Evolutionary conservation across 2,113 vertebrate species (phyloP), one percentile per base, ranked within the genome.

Genomic region (Sialia sialis): DNA sequence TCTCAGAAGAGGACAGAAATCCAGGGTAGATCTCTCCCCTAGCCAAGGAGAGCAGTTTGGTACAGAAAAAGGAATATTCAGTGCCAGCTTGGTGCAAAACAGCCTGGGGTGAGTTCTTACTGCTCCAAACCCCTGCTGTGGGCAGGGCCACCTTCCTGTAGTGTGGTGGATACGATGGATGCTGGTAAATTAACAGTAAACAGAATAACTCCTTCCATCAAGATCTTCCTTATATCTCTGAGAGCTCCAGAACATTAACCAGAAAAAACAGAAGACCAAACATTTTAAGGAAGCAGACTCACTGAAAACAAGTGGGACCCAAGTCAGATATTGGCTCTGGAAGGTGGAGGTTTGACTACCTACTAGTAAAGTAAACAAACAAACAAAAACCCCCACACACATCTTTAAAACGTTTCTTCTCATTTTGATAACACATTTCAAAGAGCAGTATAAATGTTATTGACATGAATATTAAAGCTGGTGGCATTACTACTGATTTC

Each of bases 241-340:
- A 76, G 43, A 38, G 75, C 66, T 59, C 46, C 43, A 67, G 23
- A 84, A 63, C 14, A 39, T 15, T 6, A 67, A 75, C 14, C 16
- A 5, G 4, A 70, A 92, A 91, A 89, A 36, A 1, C 6, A 67
- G 16, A 77, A 44, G 9, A 55, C 7, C 32, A 92, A 89, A 52
- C 4, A 21, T 44, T 43, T 41, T 52, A 36, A 82, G 8, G 15
- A 19, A 84, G 2, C 11, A 64, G 36, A 26, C 27, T n/a, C 30
- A 46, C 0, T 6, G 27, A 52, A 72, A 93, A 74, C 13, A 34
- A 0, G 0, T 8, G 21, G 26, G 15, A 67, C 23, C 8, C 44
- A n/a, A n/a, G n/a, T n/a, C n/a, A n/a, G n/a, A n/a, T n/a, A n/a
- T n/a, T n/a, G n/a, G n/a, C n/a, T n/a, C n/a, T n/a, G n/a, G n/a